A percentile compares a stretch with the other conserved stretches of the same genome.
phyloP scores from a whole-genome alignment of 2,888 invertebrate species.

The Dolichomitus sp. region DNA sequence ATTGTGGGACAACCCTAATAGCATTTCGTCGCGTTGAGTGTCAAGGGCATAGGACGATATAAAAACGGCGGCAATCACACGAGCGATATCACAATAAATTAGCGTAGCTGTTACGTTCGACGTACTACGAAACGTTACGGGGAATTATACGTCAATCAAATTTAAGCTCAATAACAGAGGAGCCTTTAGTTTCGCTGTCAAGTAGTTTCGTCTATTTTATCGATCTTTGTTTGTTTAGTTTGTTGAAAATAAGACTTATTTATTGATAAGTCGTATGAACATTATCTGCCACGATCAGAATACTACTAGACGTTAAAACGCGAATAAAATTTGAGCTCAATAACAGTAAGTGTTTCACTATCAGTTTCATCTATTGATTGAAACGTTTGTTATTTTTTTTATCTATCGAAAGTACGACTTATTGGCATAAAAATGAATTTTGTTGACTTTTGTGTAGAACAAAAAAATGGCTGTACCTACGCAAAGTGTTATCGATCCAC shows the following conservation, averaged over 20 bases:
- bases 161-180: not conserved
- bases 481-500: constrained; percentile 72
- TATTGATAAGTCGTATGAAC: no score
- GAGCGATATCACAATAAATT: constrained; percentile 25
- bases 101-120: not conserved
- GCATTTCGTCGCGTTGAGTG: constrained; percentile 43
- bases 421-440: no score
- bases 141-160: not conserved
- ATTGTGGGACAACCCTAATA: constrained; percentile 41
- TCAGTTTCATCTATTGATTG: no score
- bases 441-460: not conserved
- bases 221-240: not conserved
- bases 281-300: no score
- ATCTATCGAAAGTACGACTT: no score
- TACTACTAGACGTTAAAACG: no score
- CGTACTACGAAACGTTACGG: constrained; percentile 7
- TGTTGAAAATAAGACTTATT: not conserved
- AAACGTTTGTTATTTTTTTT: constrained; percentile 7
- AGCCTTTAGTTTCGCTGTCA: not conserved
- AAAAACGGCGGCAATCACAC: constrained; percentile 62
- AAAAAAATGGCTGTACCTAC: constrained; percentile 74
- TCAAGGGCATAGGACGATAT: constrained; percentile 64
- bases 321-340: no score
- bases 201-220: not conserved
- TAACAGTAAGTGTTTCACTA: no score